Evolutionary conservation across 1,140 invertebrate genomes (phyloP), one percentile per base, ranked within the genome.

Genomic region (Ridgeia piscesae): DNA sequence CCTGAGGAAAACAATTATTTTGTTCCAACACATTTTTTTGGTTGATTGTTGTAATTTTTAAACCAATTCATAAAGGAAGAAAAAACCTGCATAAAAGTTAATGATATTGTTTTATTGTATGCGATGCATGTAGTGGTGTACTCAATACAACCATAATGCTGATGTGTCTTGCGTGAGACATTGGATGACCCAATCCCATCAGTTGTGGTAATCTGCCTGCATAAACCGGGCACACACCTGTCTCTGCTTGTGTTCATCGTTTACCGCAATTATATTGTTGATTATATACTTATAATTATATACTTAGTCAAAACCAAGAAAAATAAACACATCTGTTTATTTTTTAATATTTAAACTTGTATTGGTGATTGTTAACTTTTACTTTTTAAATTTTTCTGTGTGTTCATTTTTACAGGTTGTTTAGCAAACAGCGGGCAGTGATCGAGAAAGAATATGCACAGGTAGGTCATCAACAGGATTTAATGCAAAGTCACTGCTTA

Each of bases 361-460:
- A n/a, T n/a, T n/a, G n/a, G n/a, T n/a, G n/a, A n/a, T n/a, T n/a
- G n/a, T n/a, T n/a, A n/a, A n/a, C n/a, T n/a, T n/a, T n/a, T n/a
- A n/a, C n/a, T n/a, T n/a, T n/a, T n/a, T n/a, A n/a, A n/a, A n/a
- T n/a, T n/a, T n/a, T n/a, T n/a, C n/a, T n/a, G n/a, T n/a, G n/a
- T n/a, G 11, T 77, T 77, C 58, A 6, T 21, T 77, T 77, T 97
- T 97, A 92, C 96, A 97, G 97, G 94, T 98, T 97, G 94, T 99
- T 98, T 96, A 98, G 98, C 88, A 97, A 99, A 95, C 98, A 99
- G 95, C 97, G 98, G 94, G 98, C 98, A 33, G 97, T 98, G 34
- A 98, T 99, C 94, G 98, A 99, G 96, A 99, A 98, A 95, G 98
- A 98, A 31, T 99, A 99, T 96, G 98, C 98, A 0, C 98, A 99